These are phyloP conservation scores for Semaprochilodus insignis DNA, from an alignment of 2,797 vertebrate species.

Conservation along the genomic window DNA sequence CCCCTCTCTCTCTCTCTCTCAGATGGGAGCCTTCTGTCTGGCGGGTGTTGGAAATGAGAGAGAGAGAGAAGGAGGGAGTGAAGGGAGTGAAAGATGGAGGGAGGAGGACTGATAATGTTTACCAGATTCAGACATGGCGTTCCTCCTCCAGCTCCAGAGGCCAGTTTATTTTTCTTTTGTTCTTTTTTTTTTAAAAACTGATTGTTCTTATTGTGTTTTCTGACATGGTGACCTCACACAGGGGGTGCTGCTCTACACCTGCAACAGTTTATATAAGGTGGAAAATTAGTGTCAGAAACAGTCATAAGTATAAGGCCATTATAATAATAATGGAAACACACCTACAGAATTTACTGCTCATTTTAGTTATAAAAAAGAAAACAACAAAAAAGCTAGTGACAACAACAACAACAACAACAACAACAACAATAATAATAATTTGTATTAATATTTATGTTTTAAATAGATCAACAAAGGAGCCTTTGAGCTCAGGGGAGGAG, in stretches of 20 bases:
- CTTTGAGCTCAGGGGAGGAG: not conserved
- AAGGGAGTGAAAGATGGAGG: constrained; percentile 1
- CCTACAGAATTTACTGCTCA: too few relatives aligned
- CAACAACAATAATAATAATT: too few relatives aligned
- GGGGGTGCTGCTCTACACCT: not conserved
- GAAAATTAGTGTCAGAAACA: too few relatives aligned
- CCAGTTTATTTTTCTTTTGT: not conserved
- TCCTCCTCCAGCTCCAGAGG: not conserved
- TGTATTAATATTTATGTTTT: too few relatives aligned
- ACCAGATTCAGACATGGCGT: not conserved
- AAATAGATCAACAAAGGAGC: too few relatives aligned
- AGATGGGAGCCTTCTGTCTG: constrained; percentile 32
- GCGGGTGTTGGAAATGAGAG: not conserved
- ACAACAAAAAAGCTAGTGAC: too few relatives aligned
- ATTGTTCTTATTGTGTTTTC: not conserved
- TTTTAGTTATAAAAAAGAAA: too few relatives aligned
- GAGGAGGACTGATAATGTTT: constrained; percentile 15
- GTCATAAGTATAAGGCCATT: too few relatives aligned
- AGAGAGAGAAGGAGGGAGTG: not conserved
- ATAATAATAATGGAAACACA: too few relatives aligned
- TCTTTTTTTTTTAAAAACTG: not conserved
- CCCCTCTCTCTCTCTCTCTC: constrained; percentile 5
- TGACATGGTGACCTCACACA: not conserved
- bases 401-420: too few relatives aligned
- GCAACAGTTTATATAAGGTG: not conserved